Conservation (phyloP, 2,797 vertebrate species). For the Rhyacichthys aspro region DNA sequence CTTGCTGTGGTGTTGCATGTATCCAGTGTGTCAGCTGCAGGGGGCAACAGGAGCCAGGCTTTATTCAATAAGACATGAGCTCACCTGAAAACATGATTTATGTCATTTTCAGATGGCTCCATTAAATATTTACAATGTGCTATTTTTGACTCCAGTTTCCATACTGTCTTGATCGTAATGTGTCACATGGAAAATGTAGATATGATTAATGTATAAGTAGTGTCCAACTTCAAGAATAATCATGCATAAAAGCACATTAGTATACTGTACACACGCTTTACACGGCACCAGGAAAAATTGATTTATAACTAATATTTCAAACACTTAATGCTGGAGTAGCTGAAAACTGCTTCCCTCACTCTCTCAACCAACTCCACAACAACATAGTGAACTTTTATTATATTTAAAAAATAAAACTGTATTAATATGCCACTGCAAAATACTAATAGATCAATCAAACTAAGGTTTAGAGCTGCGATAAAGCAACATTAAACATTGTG, state of each 20-base stretch:
- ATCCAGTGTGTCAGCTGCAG: slow-evolving; percentile 2
- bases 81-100: slow-evolving; percentile 17
- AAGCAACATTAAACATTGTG: no score
- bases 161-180: slow-evolving; percentile 2
- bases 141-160: neutral
- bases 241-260: neutral
- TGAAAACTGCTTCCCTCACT: no score
- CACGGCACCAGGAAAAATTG: no score
- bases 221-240: neutral
- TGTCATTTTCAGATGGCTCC: slow-evolving; percentile 14
- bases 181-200: slow-evolving; percentile 1
- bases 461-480: no score
- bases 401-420: no score
- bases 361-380: no score
- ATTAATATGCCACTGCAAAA: no score
- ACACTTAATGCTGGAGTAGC: no score
- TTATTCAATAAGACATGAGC: slow-evolving; percentile 15
- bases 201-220: neutral
- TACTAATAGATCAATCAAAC: no score
- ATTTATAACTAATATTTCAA: no score
- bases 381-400: no score
- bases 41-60: slow-evolving; percentile 6
- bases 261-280: no score
- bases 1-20: slow-evolving; percentile 6
- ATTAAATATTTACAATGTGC: slow-evolving; percentile 9